phyloP scores from a whole-genome alignment of 2,888 invertebrate genomes.

The Chaitophorus viminalis region DNA sequence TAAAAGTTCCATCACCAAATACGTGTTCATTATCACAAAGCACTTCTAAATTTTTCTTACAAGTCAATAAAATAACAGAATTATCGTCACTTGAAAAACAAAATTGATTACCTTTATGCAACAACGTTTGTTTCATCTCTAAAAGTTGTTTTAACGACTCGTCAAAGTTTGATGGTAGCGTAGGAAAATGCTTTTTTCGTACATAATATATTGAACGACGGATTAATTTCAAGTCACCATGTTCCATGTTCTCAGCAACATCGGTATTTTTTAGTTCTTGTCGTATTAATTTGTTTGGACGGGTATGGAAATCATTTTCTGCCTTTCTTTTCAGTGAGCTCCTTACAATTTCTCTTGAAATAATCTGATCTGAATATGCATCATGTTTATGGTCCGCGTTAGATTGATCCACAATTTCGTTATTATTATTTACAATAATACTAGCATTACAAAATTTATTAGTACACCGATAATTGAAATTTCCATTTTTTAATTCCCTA shows the following conservation, averaged over 20 bases:
- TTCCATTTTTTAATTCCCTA: background rate
- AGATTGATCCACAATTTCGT: background rate
- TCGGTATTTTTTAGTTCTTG: background rate
- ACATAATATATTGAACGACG: background rate
- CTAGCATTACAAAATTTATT: background rate
- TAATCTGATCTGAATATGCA: background rate
- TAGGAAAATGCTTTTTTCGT: background rate
- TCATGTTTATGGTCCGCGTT: background rate
- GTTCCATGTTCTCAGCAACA: background rate
- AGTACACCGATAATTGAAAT: background rate
- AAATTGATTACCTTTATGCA: no score
- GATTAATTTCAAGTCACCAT: background rate
- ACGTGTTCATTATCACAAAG: slow-evolving; percentile 59
- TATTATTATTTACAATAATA: background rate
- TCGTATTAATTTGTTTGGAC: background rate
- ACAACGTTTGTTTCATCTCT: background rate
- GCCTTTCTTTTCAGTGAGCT: background rate
- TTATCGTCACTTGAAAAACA: background rate
- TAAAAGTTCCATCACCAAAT: slow-evolving; percentile 25
- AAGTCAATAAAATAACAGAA: background rate
- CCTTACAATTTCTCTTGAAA: background rate
- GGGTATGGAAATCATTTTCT: background rate
- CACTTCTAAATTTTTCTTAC: slow-evolving; percentile 21
- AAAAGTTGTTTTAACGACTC: background rate
- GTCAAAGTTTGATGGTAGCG: background rate